phyloP scores from a whole-genome alignment of 2,888 invertebrate genomes.

The Acleris holmiana region DNA sequence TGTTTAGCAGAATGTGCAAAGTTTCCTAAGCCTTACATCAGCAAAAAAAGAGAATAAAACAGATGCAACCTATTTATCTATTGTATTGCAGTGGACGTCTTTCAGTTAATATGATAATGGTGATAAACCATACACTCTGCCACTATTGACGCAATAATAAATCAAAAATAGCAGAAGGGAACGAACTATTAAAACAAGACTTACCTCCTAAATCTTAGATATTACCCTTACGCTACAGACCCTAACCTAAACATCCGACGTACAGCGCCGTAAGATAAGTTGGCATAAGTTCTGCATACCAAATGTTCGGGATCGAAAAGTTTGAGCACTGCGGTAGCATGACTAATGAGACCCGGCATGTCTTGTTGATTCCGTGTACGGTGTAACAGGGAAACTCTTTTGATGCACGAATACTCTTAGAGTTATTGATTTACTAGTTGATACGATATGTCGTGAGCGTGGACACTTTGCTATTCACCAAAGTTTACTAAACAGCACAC shows the following conservation, averaged over 20 bases:
- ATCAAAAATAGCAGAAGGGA: neutral
- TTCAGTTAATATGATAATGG: too few relatives aligned
- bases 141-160: too few relatives aligned
- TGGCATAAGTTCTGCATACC: slow-evolving; percentile 63
- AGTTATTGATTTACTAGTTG: neutral
- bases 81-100: too few relatives aligned
- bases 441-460: too few relatives aligned
- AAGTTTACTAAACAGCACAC: too few relatives aligned
- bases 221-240: slow-evolving; percentile 9
- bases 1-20: too few relatives aligned
- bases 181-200: neutral
- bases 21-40: too few relatives aligned
- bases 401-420: slow-evolving; percentile 1
- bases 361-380: slow-evolving; percentile 36
- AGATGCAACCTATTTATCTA: too few relatives aligned
- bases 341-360: slow-evolving; percentile 44
- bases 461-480: too few relatives aligned
- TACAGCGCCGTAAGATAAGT: slow-evolving; percentile 52
- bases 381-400: slow-evolving; percentile 14
- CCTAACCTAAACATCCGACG: slow-evolving; percentile 40
- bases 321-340: slow-evolving; percentile 55
- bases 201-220: slow-evolving; percentile 11
- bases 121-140: too few relatives aligned
- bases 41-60: too few relatives aligned
- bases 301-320: slow-evolving; percentile 62